phyloP scores from a whole-genome alignment of 2,113 vertebrate genomes.

The Synodontis membranacea region DNA sequence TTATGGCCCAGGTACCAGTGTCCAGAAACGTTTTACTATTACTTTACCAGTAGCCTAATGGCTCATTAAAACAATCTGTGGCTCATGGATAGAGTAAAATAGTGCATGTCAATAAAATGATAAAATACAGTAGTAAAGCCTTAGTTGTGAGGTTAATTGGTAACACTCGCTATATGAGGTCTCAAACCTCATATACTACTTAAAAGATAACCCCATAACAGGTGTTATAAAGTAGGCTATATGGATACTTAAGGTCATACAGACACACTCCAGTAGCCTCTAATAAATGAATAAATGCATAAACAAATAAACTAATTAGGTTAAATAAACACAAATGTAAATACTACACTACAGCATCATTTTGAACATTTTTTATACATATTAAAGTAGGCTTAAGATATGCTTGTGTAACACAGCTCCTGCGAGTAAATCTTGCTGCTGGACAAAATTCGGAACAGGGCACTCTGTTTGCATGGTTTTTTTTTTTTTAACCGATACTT shows the following conservation, averaged over 20 bases:
- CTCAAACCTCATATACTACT: conserved; percentile 40
- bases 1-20: neutral
- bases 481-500: neutral
- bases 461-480: neutral
- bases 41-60: conserved; percentile 31
- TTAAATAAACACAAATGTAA: conserved; percentile 14
- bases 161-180: conserved; percentile 49
- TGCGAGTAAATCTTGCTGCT: neutral
- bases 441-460: neutral
- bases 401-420: neutral
- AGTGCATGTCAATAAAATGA: conserved; percentile 45
- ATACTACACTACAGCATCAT: neutral
- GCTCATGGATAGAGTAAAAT: conserved; percentile 51
- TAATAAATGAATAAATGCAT: conserved; percentile 50
- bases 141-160: conserved; percentile 50
- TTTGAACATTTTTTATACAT: neutral
- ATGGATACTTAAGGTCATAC: conserved; percentile 37
- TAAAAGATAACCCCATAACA: conserved; percentile 49
- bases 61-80: conserved; percentile 41
- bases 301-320: conserved; percentile 39
- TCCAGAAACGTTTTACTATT: conserved; percentile 40
- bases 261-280: conserved; percentile 36
- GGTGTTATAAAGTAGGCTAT: conserved; percentile 43
- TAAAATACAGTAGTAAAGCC: conserved; percentile 45
- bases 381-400: neutral